Evolutionary conservation across 1,140 invertebrate genomes (phyloP).

Genomic region (Drosophila kepulauana): DNA sequence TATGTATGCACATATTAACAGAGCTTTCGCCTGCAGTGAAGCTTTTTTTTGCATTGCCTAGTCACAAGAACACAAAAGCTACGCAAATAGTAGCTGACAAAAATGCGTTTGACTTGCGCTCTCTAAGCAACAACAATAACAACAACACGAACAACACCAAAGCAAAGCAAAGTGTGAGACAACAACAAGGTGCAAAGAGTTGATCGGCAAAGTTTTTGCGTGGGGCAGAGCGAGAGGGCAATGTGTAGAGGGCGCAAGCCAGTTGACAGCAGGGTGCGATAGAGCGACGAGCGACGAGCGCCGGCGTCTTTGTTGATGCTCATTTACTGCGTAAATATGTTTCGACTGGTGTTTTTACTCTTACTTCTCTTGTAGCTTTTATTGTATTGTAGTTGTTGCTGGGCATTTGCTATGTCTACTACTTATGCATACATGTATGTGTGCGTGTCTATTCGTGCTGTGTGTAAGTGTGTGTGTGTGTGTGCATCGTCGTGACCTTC

Average conservation of each 20-base stretch:
- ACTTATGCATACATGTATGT: conserved; percentile 1
- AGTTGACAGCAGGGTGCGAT: conserved; percentile 8
- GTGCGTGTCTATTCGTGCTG: conserved; percentile 26
- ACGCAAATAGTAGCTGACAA: conserved; percentile 52
- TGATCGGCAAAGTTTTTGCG: conserved; percentile 32
- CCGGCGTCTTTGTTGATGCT: conserved; percentile 74
- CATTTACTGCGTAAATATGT: conserved; percentile 74
- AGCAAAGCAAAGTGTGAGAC: conserved; percentile 11
- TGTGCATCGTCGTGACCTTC: conserved; percentile 75
- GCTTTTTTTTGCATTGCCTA: conserved; percentile 34
- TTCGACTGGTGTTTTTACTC: conserved; percentile 13
- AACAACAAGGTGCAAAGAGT: conserved; percentile 16
- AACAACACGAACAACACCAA: background rate
- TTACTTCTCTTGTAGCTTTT: conserved; percentile 54
- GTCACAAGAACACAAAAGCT: conserved; percentile 43
- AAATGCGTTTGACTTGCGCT: conserved; percentile 62
- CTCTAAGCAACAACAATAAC: conserved; percentile 29
- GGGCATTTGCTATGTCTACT: background rate
- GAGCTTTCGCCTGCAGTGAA: conserved; percentile 47
- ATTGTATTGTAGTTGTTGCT: conserved; percentile 45
- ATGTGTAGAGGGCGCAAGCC: conserved; percentile 6
- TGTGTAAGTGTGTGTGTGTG: conserved; percentile 37
- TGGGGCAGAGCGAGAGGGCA: conserved; percentile 18
- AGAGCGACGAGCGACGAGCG: conserved; percentile 48
- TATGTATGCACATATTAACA: conserved; percentile 5